Percentiles rank a stretch among this genome's conserved stretches.
Evolutionary conservation across 2,888 invertebrate species (phyloP).

Genomic region (Drosophila kuntzei): DNA sequence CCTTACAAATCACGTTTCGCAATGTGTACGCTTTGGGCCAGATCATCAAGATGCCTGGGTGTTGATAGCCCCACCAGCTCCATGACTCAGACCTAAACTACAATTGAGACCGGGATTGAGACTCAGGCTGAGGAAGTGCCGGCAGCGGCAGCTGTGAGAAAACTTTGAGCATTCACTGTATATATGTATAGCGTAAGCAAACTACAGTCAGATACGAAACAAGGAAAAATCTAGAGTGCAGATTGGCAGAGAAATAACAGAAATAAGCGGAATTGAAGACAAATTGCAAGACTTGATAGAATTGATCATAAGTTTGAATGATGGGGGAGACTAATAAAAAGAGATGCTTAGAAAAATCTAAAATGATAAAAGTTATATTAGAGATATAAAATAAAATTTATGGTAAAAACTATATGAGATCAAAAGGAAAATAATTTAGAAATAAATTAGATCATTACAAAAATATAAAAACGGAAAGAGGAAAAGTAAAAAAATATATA

Average conservation of each 20-base stretch:
- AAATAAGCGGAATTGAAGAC: not conserved
- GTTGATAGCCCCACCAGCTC: slow-evolving; percentile 64
- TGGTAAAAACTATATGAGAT: no score
- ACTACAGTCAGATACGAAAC: no score
- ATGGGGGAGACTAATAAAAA: not conserved
- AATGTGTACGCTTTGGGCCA: slow-evolving; percentile 58
- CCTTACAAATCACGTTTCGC: slow-evolving; percentile 84
- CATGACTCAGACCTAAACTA: slow-evolving; percentile 8
- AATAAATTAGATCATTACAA: no score
- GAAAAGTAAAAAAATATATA: no score
- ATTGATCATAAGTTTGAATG: not conserved
- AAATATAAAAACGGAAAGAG: no score
- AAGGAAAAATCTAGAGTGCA: not conserved
- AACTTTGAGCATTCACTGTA: slow-evolving; percentile 11
- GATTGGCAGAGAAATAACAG: not conserved
- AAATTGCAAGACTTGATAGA: not conserved
- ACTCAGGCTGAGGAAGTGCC: slow-evolving; percentile 40
- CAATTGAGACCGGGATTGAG: not conserved
- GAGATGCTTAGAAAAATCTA: no score
- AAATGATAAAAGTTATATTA: no score
- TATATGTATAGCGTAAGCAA: not conserved
- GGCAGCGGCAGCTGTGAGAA: slow-evolving; percentile 49
- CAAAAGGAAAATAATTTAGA: no score
- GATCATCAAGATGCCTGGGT: slow-evolving; percentile 77
- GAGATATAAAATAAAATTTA: no score